These are phyloP conservation scores for Gymnogyps californianus DNA, from an alignment of 2,113 vertebrate species.

Conservation along the genomic window DNA sequence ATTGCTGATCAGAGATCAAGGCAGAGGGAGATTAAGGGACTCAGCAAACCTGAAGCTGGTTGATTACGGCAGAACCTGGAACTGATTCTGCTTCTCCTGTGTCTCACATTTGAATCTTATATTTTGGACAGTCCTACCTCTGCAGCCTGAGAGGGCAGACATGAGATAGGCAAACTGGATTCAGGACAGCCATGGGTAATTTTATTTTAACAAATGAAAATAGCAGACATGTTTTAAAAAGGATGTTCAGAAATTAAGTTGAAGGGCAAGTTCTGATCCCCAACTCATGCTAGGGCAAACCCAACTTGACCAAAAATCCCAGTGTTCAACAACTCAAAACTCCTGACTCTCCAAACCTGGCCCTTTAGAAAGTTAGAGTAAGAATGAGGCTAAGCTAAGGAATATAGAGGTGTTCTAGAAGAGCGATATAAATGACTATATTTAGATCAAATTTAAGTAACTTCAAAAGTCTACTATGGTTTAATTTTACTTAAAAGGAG, in stretches of 20 bases:
- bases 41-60: not conserved
- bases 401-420: not conserved
- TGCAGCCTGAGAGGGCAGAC: not conserved
- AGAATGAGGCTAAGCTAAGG: not conserved
- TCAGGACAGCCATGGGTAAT: not conserved
- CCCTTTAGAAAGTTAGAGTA: not conserved
- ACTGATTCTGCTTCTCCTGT: not conserved
- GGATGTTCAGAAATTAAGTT: not conserved
- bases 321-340: not conserved
- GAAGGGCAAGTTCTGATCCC: not conserved
- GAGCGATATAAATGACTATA: not conserved
- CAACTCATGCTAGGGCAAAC: not conserved
- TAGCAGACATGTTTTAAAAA: not conserved
- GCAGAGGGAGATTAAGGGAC: not conserved
- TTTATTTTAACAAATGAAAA: not conserved
- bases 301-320: not conserved
- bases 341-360: not conserved
- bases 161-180: not conserved
- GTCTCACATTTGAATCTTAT: not conserved
- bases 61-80: not conserved
- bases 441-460: not conserved
- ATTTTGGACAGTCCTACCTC: too few relatives aligned
- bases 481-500: not conserved
- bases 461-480: not conserved
- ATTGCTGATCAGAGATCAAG: not conserved